phyloP scores from a whole-genome alignment of 2,888 invertebrate genomes.

The Tridacna crocea region DNA sequence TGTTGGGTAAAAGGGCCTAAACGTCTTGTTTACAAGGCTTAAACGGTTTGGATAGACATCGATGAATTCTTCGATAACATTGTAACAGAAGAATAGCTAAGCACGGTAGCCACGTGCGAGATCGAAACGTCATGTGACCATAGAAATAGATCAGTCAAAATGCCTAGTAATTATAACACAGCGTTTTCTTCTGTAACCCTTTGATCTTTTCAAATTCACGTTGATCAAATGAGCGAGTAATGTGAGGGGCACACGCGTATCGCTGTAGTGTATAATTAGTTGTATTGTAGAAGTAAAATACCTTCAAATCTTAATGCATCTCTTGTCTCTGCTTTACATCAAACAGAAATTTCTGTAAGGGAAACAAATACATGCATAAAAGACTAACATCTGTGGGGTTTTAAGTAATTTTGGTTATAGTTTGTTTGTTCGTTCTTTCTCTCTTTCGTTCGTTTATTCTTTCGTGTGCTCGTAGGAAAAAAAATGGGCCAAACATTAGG shows the following conservation, averaged over 20 bases:
- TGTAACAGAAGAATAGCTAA: constrained; percentile 1
- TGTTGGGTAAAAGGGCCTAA: too few species aligned
- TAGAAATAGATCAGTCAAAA: constrained; percentile 6
- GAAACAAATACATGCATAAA: too few species aligned
- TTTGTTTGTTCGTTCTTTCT: too few species aligned
- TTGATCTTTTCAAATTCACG: constrained; percentile 18
- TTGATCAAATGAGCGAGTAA: constrained; percentile 14
- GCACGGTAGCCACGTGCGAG: constrained; percentile 17
- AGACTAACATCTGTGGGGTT: too few species aligned
- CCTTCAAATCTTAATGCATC: too few species aligned
- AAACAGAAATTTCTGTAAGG: too few species aligned
- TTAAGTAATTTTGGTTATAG: too few species aligned
- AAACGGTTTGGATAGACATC: constrained; percentile 3
- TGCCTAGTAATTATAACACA: constrained; percentile 21
- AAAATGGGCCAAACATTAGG: too few species aligned
- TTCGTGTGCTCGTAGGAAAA: too few species aligned
- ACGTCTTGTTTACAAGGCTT: not conserved
- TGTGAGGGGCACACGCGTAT: constrained; percentile 10
- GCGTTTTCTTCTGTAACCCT: not conserved
- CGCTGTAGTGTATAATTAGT: not conserved
- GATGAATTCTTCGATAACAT: constrained; percentile 6
- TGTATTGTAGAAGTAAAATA: not conserved
- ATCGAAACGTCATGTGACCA: constrained; percentile 12
- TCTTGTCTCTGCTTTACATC: too few species aligned
- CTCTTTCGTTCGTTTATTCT: too few species aligned